Conservation (phyloP, 2,888 invertebrate genomes). For the Melitaea athalia region DNA sequence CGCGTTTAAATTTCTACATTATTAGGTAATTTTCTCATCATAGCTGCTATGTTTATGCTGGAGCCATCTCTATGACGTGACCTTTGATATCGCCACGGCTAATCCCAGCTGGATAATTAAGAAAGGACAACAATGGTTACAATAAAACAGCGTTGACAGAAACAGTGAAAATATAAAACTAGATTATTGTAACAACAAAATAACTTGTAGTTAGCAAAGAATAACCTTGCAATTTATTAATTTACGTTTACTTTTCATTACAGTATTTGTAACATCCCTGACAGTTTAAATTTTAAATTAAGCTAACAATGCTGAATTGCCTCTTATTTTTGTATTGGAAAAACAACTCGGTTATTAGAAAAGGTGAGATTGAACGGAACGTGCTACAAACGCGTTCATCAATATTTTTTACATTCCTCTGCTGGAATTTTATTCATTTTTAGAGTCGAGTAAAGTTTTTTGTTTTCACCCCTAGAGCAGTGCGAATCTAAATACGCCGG, state of each 20-base stretch:
- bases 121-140: too few relatives aligned
- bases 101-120: too few relatives aligned
- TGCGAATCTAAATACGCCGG: conserved; percentile 20
- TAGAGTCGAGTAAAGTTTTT: conserved; percentile 31
- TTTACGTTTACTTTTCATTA: not conserved
- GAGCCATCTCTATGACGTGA: too few relatives aligned
- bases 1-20: too few relatives aligned
- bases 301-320: not conserved
- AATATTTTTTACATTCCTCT: conserved; percentile 35
- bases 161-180: too few relatives aligned
- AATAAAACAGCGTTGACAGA: too few relatives aligned
- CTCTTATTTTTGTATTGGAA: conserved; percentile 23
- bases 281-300: not conserved
- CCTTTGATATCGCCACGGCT: too few relatives aligned
- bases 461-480: conserved; percentile 31
- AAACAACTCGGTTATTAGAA: conserved; percentile 34
- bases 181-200: too few relatives aligned
- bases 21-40: too few relatives aligned
- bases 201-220: too few relatives aligned
- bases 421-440: conserved; percentile 37
- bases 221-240: not conserved
- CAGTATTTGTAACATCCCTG: not conserved
- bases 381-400: conserved; percentile 39
- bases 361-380: conserved; percentile 33
- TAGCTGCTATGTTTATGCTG: too few relatives aligned